Evolutionary conservation across 2,797 vertebrate species (phyloP).

Genomic region (Monodelphis domestica): DNA sequence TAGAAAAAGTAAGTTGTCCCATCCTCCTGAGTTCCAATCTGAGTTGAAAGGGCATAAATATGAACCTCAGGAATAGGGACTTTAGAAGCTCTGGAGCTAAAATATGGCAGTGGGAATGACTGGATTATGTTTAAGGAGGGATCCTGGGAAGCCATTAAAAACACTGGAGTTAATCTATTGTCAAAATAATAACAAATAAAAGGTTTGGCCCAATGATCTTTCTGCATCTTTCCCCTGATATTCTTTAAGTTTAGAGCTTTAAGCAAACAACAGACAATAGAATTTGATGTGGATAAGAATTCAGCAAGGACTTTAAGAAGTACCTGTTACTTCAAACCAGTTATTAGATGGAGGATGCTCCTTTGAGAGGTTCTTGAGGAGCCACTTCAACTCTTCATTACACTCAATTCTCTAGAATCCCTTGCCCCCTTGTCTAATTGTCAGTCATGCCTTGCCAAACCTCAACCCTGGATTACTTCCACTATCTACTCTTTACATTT

Average conservation of each 20-base stretch:
- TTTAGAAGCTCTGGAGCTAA: not conserved
- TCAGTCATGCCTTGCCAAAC: not conserved
- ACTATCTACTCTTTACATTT: not conserved
- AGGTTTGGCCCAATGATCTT: not conserved
- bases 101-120: not conserved
- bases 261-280: slow-evolving; percentile 25
- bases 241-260: not conserved
- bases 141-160: not conserved
- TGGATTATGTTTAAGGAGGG: not conserved
- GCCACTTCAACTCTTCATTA: not conserved
- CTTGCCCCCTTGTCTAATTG: not conserved
- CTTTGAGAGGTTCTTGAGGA: not conserved
- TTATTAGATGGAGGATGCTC: not conserved
- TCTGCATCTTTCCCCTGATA: not conserved
- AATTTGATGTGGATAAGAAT: slow-evolving; percentile 34
- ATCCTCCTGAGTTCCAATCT: slow-evolving; percentile 14
- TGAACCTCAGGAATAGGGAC: not conserved
- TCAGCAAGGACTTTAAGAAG: slow-evolving; percentile 33
- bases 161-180: not conserved
- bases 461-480: not conserved
- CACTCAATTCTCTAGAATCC: not conserved
- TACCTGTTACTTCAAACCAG: not conserved
- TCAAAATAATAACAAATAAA: not conserved
- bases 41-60: slow-evolving; percentile 1
- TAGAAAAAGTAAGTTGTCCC: not conserved